Base-by-base conservation (phyloP, 2,113 vertebrate genomes). In the Eurystomus gularis region DNA sequence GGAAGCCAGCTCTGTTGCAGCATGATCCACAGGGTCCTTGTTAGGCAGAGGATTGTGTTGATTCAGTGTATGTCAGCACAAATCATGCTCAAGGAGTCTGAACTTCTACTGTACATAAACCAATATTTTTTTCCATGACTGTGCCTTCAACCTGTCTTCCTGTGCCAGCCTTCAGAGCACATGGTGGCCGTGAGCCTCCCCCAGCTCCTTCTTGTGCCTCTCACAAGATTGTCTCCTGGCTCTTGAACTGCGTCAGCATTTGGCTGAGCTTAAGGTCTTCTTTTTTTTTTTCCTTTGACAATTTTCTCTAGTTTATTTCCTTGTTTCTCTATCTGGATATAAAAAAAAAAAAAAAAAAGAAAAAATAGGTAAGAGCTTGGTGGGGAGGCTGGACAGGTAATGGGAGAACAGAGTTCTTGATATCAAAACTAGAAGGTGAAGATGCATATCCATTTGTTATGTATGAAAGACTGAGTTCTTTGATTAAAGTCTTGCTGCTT, bases 121-220 rank as follows among this genome's bases (percentile, higher is more conserved):
- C 23, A 25, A 37, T 4, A 9, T 4, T 39, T 66, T 94, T 80
- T 86, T 20, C 31, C 7, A 3, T 1, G 6, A 26, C 58, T 61
- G 10, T 73, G 10, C 33, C 44, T 61, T 93, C n/a, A 48, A 29
- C 26, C 75, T 81, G 14, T 46, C 54, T 69, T 88, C 62, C 51
- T 86, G 35, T 83, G 42, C 18, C 64, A 92, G n/a, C 39, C 57
- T 55, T 77, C 39, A 60, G 44, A 81, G 39, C 35, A 60, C 0
- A 1, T 14, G 6, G 18, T 1, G 0, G 13, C 25, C 2, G 0
- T 49, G 10, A 49, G 20, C 31, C 42, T 82, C 18, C 31, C 24
- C 13, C 39, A 49, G 26, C 18, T 86, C 39, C 46, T 24, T 62
- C 35, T 62, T 40, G 42, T 61, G 28, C 31, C 18, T 72, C 35